Evolutionary conservation across 2,888 invertebrate species (phyloP).

Genomic region (Mantis religiosa): DNA sequence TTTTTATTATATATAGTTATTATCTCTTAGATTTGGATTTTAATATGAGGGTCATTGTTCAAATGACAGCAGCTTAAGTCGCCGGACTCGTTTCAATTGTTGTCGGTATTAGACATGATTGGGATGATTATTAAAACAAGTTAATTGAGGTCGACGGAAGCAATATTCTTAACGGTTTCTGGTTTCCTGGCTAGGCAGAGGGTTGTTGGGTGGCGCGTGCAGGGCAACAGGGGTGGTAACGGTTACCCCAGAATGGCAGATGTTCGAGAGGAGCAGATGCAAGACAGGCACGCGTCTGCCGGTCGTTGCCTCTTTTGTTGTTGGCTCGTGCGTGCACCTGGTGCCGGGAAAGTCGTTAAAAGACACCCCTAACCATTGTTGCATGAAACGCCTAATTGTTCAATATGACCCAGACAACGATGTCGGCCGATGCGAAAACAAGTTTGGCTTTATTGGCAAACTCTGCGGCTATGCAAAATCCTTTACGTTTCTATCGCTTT

Average conservation of each 20-base stretch:
- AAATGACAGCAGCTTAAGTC: too few relatives aligned
- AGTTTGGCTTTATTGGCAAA: too few relatives aligned
- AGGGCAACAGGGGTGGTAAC: neutral
- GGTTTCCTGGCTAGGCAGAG: neutral
- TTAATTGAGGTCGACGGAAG: neutral
- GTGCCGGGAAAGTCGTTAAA: neutral
- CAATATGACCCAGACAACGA: too few relatives aligned
- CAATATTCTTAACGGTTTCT: neutral
- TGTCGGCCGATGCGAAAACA: too few relatives aligned
- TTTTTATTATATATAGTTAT: too few relatives aligned
- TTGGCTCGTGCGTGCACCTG: neutral
- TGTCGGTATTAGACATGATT: too few relatives aligned
- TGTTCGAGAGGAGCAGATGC: slow-evolving; percentile 5
- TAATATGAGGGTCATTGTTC: too few relatives aligned
- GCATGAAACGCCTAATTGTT: neutral
- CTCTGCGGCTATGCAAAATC: too few relatives aligned
- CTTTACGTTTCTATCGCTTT: too few relatives aligned
- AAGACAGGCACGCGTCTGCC: neutral
- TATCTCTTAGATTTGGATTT: too few relatives aligned
- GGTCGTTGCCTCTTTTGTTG: slow-evolving; percentile 15
- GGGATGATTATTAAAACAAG: too few relatives aligned
- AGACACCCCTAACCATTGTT: neutral
- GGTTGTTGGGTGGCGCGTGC: neutral
- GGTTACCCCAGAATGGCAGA: neutral
- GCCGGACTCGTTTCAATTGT: too few relatives aligned